Conservation (phyloP, 2,888 invertebrate genomes). For the Bursaphelenchus okinawaensis region DNA sequence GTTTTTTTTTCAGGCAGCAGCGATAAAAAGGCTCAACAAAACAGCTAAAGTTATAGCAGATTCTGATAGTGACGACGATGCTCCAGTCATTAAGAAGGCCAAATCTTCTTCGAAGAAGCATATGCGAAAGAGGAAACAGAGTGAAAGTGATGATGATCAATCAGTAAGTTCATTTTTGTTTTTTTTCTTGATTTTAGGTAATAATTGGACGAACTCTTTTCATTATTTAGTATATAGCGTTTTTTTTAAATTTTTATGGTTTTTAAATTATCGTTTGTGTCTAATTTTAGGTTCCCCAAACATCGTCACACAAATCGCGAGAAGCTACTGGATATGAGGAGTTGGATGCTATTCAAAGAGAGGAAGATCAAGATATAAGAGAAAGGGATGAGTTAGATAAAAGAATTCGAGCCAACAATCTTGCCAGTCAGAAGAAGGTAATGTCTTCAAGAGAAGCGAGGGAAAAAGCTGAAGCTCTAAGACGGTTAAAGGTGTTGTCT, state of each 20-base stretch:
- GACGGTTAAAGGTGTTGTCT: constrained; percentile 59
- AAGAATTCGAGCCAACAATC: constrained; percentile 80
- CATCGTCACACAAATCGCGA: not conserved
- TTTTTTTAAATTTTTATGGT: no score
- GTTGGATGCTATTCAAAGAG: not conserved
- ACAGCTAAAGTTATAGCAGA: not conserved
- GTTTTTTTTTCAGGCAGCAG: not conserved
- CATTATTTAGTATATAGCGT: no score
- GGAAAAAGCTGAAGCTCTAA: constrained; percentile 75
- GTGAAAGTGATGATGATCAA: not conserved
- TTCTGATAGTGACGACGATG: not conserved
- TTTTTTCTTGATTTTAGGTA: no score
- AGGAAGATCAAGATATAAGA: constrained; percentile 30
- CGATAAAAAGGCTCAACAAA: not conserved
- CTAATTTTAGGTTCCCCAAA: not conserved
- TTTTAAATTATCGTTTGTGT: not conserved
- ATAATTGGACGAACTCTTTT: no score
- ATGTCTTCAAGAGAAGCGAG: constrained; percentile 58
- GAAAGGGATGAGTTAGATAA: constrained; percentile 90
- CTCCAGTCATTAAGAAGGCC: not conserved
- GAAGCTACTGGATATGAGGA: constrained; percentile 1
- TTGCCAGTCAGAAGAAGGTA: constrained; percentile 77
- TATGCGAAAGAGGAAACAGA: not conserved
- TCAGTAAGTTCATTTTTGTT: no score
- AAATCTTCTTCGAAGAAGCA: not conserved